Conservation (phyloP, 2,113 vertebrate genomes). For the Hyperopisus bebe region DNA sequence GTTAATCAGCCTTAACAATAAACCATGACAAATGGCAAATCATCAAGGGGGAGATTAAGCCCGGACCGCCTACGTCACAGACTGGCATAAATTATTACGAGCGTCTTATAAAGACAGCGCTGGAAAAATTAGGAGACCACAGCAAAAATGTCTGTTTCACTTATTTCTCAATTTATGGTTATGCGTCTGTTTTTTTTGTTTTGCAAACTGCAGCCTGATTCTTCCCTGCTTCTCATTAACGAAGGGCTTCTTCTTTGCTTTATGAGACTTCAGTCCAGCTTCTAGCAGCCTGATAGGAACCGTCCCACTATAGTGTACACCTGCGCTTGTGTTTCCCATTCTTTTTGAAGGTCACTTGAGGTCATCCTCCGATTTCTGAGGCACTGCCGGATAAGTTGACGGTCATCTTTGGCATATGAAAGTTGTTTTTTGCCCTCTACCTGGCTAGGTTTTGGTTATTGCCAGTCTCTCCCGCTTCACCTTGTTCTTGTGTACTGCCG, state of each 20-base stretch:
- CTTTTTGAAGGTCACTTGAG: background rate
- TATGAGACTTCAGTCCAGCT: too few relatives aligned
- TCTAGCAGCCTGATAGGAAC: background rate
- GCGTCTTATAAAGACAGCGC: background rate
- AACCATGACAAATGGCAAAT: background rate
- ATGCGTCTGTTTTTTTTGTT: background rate
- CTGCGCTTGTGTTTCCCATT: background rate
- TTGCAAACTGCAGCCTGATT: background rate
- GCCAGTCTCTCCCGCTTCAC: background rate
- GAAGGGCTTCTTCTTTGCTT: background rate
- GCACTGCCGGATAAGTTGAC: background rate
- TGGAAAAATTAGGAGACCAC: background rate
- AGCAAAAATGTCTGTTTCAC: background rate
- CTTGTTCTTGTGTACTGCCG: background rate
- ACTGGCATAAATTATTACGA: background rate
- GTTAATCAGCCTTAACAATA: background rate
- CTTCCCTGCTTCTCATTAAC: background rate
- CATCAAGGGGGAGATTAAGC: background rate
- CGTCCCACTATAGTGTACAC: background rate
- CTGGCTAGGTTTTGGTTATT: background rate
- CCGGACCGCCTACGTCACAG: background rate
- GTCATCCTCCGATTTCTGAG: background rate
- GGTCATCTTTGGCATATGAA: background rate
- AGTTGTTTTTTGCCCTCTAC: background rate
- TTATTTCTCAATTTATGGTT: background rate